These are phyloP conservation scores for Drosophila leonis DNA, from an alignment of 2,888 invertebrate species.

Conservation along the genomic window DNA sequence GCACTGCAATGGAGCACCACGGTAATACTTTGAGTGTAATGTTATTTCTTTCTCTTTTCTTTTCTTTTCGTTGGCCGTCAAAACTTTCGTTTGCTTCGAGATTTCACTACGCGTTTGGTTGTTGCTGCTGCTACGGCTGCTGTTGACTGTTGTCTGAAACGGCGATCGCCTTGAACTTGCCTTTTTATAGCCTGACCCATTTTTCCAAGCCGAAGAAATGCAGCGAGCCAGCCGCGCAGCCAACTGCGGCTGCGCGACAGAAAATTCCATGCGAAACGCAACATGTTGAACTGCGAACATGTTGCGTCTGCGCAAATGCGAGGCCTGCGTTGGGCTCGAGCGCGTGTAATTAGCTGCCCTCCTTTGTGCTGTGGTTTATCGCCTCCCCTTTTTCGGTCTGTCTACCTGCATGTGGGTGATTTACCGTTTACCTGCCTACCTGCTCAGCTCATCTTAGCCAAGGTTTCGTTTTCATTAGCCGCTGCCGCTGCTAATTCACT, in stretches of 20 bases:
- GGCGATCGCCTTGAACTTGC: conserved; percentile 92
- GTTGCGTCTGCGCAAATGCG: conserved; percentile 47
- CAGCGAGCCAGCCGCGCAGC: conserved; percentile 37
- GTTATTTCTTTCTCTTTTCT: conserved; percentile 23
- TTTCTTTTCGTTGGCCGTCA: conserved; percentile 35
- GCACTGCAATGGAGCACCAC: conserved; percentile 41
- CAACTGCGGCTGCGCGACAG: conserved; percentile 27
- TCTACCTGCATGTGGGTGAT: conserved; percentile 32
- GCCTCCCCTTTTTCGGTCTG: conserved; percentile 31
- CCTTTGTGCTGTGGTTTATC: conserved; percentile 61
- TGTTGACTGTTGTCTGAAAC: conserved; percentile 86
- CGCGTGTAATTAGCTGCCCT: conserved; percentile 38
- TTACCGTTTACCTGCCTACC: conserved; percentile 54
- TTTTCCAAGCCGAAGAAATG: conserved; percentile 84
- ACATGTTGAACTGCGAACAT: conserved; percentile 51
- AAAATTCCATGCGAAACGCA: conserved; percentile 26
- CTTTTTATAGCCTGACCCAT: conserved; percentile 93
- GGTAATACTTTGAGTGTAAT: conserved; percentile 5
- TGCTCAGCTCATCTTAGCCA: conserved; percentile 44
- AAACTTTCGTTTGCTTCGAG: conserved; percentile 70
- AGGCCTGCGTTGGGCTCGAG: neutral
- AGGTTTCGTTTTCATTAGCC: conserved; percentile 70
- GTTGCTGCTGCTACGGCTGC: conserved; percentile 65
- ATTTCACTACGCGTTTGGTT: conserved; percentile 64
- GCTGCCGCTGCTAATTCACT: conserved; percentile 24